Evolutionary conservation across 2,888 invertebrate species (phyloP).

Genomic region (Tipula vernalis): DNA sequence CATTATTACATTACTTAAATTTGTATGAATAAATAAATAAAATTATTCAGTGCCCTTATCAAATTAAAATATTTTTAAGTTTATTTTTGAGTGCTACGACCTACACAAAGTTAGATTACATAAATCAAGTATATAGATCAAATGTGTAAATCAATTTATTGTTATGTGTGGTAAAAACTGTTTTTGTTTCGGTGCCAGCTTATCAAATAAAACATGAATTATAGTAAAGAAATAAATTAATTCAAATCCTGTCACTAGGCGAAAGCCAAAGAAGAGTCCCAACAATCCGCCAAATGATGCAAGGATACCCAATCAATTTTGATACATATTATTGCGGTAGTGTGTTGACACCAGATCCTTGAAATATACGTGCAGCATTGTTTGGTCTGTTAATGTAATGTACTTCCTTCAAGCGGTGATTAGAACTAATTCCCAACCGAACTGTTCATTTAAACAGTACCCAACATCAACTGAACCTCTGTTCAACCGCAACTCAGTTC

Average conservation of each 20-base stretch:
- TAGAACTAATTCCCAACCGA: conserved; percentile 22
- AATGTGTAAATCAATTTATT: not conserved
- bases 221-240: conserved; percentile 47
- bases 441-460: too few relatives aligned
- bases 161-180: not conserved
- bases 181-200: conserved; percentile 21
- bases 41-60: not conserved
- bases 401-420: too few relatives aligned
- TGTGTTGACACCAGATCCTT: conserved; percentile 52
- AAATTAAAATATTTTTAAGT: not conserved
- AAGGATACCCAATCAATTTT: conserved; percentile 57
- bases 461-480: too few relatives aligned
- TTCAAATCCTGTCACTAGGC: conserved; percentile 54
- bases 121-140: not conserved
- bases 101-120: not conserved
- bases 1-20: too few relatives aligned
- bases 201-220: conserved; percentile 40
- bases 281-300: conserved; percentile 59
- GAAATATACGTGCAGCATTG: conserved; percentile 50
- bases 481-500: too few relatives aligned
- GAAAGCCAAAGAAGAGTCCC: conserved; percentile 57
- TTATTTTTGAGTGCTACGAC: not conserved
- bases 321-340: conserved; percentile 50
- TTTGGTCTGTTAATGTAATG: conserved; percentile 38
- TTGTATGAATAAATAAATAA: not conserved